phyloP scores from a whole-genome alignment of 2,797 vertebrate species.

The Anniella stebbinsi region DNA sequence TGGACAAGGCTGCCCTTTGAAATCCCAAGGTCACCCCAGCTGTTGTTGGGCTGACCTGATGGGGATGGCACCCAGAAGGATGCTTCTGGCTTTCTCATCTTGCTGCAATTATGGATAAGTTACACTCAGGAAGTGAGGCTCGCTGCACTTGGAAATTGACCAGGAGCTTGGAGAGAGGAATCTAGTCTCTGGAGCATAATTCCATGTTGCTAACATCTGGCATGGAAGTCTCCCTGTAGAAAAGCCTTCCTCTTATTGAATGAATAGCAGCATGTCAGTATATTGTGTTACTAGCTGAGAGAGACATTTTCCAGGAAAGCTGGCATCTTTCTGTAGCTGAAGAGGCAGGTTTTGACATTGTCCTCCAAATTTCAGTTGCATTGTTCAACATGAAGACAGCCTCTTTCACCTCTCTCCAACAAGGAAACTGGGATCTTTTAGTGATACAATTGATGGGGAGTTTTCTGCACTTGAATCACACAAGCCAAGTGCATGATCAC shows the following conservation, averaged over 20 bases:
- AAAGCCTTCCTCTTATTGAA: not conserved
- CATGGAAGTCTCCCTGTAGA: slow-evolving; percentile 13
- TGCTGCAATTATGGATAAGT: not conserved
- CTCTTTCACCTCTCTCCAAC: too few species aligned
- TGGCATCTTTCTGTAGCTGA: not conserved
- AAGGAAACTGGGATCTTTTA: not conserved
- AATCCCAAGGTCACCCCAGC: slow-evolving; percentile 7
- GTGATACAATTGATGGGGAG: too few species aligned
- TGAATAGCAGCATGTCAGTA: not conserved
- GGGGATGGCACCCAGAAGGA: not conserved
- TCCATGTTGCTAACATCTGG: slow-evolving; percentile 21
- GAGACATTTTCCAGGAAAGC: not conserved
- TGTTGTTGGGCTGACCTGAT: not conserved
- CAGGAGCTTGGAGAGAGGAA: slow-evolving; percentile 11
- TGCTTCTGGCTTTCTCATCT: not conserved
- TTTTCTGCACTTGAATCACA: too few species aligned
- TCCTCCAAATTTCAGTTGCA: not conserved
- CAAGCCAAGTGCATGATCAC: too few species aligned
- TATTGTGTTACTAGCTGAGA: not conserved
- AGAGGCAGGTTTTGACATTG: not conserved
- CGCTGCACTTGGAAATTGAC: not conserved
- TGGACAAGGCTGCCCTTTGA: slow-evolving; percentile 56
- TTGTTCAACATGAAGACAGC: not conserved
- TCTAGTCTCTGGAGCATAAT: slow-evolving; percentile 27
- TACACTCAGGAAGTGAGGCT: slow-evolving; percentile 6